Base-by-base conservation (phyloP, 2,797 vertebrate genomes). In the Lacerta viridis region DNA sequence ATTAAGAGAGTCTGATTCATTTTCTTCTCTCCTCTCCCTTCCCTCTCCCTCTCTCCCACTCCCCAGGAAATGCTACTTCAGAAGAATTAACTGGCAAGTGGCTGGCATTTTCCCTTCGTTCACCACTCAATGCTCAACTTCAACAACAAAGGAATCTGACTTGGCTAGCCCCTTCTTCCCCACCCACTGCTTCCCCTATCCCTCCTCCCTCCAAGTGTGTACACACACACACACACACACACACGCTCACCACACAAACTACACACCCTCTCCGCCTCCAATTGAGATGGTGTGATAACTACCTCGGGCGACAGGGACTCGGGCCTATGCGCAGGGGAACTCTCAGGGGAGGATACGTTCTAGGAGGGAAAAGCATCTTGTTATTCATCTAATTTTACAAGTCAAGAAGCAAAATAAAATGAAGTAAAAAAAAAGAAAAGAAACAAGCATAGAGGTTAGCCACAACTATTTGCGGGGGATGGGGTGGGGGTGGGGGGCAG, bases 301-400 rank as follows among this genome's bases (percentile, higher is more conserved):
- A 99, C 98, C 98, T 99, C 98, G 39, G 98, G 98, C 96, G 98
- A 99, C 97, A 99, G 96, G 95, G 98, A 98, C 96, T 99, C 98
- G 1, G 98, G 98, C 94, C 97, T 98, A 96, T 98, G 98, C 43
- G 98, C 97, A 96, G 98, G 98, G 96, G 98, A 99, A 59, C 98
- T 97, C 96, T 99, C 98, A 1, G 98, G 99, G 93, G 98, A 99
- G 84, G 98, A 99, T 94, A 99, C 99, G 97, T 99, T 99, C 98
- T 99, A 95, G 95, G 96, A 95, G 93, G 95, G 92, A 97, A 97
- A 97, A 97, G 94, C 94, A 97, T 94, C 94, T 95, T 91, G 94
- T 97, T 98, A 97, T 94, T 96, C 92, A 96, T 94, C 93, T 96
- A 94, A 90, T 96, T 92, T 86, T 71, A 94, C 92, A 95, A 95